Conservation (phyloP, 35 echinoderm and acorn worm species). For the Ophioderma brevispina region DNA sequence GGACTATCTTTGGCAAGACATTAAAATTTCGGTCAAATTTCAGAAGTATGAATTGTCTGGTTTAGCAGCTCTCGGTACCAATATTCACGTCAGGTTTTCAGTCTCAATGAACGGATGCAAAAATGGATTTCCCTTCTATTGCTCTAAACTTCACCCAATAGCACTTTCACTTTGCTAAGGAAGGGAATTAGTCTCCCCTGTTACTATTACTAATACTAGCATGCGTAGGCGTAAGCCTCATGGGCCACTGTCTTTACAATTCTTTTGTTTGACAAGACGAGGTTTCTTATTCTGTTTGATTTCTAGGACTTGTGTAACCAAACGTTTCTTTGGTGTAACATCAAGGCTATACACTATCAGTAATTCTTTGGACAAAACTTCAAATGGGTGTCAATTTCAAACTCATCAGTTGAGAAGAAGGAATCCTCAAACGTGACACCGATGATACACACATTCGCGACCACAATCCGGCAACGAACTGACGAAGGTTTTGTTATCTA, state of each 20-base stretch:
- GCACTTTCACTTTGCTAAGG: slow-evolving; percentile 19
- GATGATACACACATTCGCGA: neutral
- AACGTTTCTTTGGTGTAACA: no score
- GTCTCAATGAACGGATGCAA: neutral
- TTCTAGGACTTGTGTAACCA: no score
- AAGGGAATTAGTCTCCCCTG: no score
- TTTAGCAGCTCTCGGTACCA: slow-evolving; percentile 23
- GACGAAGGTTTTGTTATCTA: neutral
- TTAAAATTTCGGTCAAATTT: neutral
- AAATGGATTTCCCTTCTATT: neutral
- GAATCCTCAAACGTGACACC: slow-evolving; percentile 18
- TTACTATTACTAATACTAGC: no score
- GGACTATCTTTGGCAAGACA: slow-evolving; percentile 17
- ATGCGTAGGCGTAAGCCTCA: no score
- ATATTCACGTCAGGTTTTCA: slow-evolving; percentile 29
- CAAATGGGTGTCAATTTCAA: neutral
- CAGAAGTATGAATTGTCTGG: slow-evolving; percentile 5
- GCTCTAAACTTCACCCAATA: slow-evolving; percentile 8
- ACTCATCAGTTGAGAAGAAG: neutral
- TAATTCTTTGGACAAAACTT: neutral
- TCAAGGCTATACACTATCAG: neutral
- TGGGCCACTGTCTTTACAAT: no score
- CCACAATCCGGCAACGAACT: slow-evolving; percentile 6
- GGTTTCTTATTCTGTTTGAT: no score
- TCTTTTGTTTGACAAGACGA: no score